phyloP scores from a whole-genome alignment of 2,888 invertebrate genomes.

The Hesperia comma region DNA sequence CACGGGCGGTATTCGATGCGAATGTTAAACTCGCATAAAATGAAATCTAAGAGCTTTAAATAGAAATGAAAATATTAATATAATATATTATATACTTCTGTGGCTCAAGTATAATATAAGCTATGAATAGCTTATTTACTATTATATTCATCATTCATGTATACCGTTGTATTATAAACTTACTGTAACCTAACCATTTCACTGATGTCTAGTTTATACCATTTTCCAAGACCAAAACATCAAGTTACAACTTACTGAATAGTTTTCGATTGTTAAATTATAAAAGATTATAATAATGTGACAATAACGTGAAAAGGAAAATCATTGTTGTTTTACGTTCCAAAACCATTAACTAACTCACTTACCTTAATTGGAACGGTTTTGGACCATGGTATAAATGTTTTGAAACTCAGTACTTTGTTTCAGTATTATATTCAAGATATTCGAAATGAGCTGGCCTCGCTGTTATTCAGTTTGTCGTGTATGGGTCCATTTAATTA shows the following conservation, averaged over 20 bases:
- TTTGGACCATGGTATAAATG: conserved; percentile 67
- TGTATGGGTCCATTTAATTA: conserved; percentile 50
- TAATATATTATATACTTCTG: conserved; percentile 79
- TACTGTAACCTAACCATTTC: conserved; percentile 55
- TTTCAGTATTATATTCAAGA: conserved; percentile 54
- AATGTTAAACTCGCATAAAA: conserved; percentile 71
- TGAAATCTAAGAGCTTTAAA: conserved; percentile 85
- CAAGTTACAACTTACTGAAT: conserved; percentile 45
- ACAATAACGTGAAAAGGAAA: conserved; percentile 53
- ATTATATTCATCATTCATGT: conserved; percentile 63
- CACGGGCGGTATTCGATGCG: conserved; percentile 71
- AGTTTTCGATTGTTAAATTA: conserved; percentile 45
- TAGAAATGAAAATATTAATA: conserved; percentile 75
- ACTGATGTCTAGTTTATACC: conserved; percentile 58
- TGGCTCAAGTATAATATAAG: conserved; percentile 80
- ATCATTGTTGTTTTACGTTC: conserved; percentile 45
- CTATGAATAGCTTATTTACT: conserved; percentile 78
- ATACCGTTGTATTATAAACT: conserved; percentile 56
- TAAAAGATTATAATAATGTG: conserved; percentile 55
- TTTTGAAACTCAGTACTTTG: conserved; percentile 43
- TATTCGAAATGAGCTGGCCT: conserved; percentile 61
- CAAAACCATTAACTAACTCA: conserved; percentile 41
- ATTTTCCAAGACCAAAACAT: conserved; percentile 69
- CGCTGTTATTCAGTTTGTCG: conserved; percentile 53
- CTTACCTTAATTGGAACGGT: conserved; percentile 47